A percentile compares a stretch with the other conserved stretches of the same genome.
phyloP scores from a whole-genome alignment of 2,888 invertebrate species.

The Rhagonycha lutea region DNA sequence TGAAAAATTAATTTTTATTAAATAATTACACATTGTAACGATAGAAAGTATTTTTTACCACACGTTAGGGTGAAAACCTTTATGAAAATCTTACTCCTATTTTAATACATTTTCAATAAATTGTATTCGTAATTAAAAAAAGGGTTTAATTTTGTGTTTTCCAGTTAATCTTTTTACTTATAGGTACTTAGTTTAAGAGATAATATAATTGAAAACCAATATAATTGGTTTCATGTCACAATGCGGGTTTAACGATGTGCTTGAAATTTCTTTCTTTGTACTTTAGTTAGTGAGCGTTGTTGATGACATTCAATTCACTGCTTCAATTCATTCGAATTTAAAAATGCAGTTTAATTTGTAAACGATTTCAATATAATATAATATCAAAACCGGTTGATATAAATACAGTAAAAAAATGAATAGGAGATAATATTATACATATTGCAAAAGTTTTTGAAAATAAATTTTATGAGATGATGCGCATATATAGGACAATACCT shows the following conservation, averaged over 20 bases:
- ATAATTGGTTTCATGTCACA: slow-evolving; percentile 33
- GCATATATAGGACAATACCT: too few relatives aligned
- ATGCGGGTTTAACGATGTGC: slow-evolving; percentile 26
- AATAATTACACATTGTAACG: too few relatives aligned
- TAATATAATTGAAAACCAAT: slow-evolving; percentile 21
- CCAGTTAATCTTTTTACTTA: background rate
- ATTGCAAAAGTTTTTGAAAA: background rate
- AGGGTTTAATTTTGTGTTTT: background rate
- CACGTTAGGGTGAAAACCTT: too few relatives aligned
- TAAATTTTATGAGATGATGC: background rate
- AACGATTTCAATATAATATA: background rate
- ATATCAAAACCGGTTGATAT: background rate
- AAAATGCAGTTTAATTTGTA: slow-evolving; percentile 10
- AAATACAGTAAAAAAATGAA: background rate
- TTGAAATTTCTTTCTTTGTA: slow-evolving; percentile 24
- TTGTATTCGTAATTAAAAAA: background rate
- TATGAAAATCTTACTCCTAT: background rate
- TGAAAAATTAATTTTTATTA: too few relatives aligned
- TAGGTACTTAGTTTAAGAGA: background rate
- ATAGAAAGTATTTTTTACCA: too few relatives aligned
- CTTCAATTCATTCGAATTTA: slow-evolving; percentile 25
- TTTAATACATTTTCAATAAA: background rate
- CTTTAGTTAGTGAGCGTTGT: slow-evolving; percentile 24
- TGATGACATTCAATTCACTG: slow-evolving; percentile 29
- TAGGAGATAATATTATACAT: background rate